These are phyloP conservation scores for Austrofundulus limnaeus DNA, from an alignment of 2,113 vertebrate species.

Conservation along the genomic window DNA sequence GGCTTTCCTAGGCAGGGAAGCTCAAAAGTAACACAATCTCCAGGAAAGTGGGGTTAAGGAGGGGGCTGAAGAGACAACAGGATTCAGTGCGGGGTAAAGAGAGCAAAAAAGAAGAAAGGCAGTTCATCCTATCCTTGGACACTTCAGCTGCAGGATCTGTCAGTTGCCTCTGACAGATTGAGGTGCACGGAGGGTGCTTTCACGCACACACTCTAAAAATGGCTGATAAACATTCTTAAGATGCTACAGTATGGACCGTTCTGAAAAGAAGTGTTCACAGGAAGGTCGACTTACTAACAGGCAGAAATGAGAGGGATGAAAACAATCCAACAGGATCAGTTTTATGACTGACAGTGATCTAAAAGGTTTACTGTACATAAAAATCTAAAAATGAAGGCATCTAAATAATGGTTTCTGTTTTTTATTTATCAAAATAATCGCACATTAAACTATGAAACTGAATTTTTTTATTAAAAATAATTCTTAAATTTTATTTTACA, in stretches of 20 bases:
- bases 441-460: neutral
- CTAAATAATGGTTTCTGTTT: neutral
- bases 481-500: no score
- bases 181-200: constrained; percentile 56
- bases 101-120: neutral
- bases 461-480: no score
- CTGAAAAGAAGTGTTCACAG: constrained; percentile 19
- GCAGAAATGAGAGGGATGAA: constrained; percentile 37
- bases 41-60: constrained; percentile 20
- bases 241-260: constrained; percentile 52
- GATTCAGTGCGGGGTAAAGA: constrained; percentile 11
- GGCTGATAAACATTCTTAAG: constrained; percentile 70
- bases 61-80: constrained; percentile 39
- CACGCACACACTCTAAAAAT: constrained; percentile 53
- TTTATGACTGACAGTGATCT: constrained; percentile 1
- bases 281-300: constrained; percentile 37
- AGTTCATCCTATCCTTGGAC: constrained; percentile 39
- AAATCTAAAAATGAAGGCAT: no score
- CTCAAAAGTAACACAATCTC: constrained; percentile 49
- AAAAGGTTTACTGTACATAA: no score
- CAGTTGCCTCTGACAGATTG: constrained; percentile 42
- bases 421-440: neutral
- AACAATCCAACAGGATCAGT: constrained; percentile 15
- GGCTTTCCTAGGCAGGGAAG: constrained; percentile 22
- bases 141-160: constrained; percentile 46